phyloP scores from a whole-genome alignment of 2,113 vertebrate species.

The Protobothrops flavoviridis region DNA sequence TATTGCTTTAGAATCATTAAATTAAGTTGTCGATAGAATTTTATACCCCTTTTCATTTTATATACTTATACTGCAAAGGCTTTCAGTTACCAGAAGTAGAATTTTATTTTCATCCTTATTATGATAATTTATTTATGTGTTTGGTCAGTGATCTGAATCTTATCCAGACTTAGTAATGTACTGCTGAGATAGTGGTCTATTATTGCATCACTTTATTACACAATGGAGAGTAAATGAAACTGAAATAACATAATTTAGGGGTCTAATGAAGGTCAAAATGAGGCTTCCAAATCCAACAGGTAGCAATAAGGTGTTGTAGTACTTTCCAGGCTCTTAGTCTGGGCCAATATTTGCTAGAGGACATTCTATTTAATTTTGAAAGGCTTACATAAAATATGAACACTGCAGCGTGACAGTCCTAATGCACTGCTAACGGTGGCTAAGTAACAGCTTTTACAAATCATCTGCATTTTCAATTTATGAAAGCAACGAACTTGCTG shows the following conservation, averaged over 20 bases:
- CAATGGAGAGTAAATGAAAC: not conserved
- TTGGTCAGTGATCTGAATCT: not conserved
- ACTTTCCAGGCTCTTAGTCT: not conserved
- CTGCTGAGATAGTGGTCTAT: not conserved
- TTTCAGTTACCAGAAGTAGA: not conserved
- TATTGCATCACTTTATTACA: not conserved
- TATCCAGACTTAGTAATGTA: not conserved
- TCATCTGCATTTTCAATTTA: conserved; percentile 54
- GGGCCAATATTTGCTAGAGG: conserved; percentile 8
- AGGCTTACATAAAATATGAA: conserved; percentile 63
- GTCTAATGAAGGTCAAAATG: too few species aligned
- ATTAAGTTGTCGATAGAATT: not conserved
- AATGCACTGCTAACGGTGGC: conserved; percentile 49
- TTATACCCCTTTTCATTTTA: not conserved
- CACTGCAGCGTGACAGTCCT: conserved; percentile 55
- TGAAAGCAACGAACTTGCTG: conserved; percentile 41
- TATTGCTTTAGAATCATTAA: not conserved
- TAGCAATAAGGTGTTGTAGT: not conserved
- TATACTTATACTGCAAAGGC: not conserved
- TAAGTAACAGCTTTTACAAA: conserved; percentile 61
- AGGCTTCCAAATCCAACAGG: not conserved
- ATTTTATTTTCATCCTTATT: not conserved
- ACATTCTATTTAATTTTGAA: conserved; percentile 12
- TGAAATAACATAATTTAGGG: not conserved
- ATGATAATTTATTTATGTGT: not conserved